Percentiles rank a stretch among this genome's conserved stretches.
These are phyloP conservation scores for Parnassius smintheus DNA, from an alignment of 2,888 invertebrate genomes.

Conservation along the genomic window DNA sequence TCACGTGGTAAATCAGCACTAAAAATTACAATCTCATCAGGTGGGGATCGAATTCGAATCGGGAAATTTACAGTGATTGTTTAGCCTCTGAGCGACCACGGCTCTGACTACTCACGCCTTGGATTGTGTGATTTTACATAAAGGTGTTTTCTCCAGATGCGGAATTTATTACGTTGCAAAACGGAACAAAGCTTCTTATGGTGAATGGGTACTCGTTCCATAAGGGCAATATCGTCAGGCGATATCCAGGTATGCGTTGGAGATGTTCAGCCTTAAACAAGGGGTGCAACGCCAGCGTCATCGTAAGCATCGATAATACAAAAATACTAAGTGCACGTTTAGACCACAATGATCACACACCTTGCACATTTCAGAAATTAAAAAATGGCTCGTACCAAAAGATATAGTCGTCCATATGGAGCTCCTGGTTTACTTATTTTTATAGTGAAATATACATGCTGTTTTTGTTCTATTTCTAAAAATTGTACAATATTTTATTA, in stretches of 20 bases:
- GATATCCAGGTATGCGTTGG: slow-evolving; percentile 31
- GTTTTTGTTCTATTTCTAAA: too few species aligned
- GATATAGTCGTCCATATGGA: background rate
- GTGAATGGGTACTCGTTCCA: slow-evolving; percentile 36
- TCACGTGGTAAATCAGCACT: too few species aligned
- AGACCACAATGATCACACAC: slow-evolving; percentile 1
- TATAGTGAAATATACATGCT: too few species aligned
- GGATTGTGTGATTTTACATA: too few species aligned
- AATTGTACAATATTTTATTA: too few species aligned
- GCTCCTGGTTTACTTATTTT: too few species aligned
- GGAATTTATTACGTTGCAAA: slow-evolving; percentile 29
- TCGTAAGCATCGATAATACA: background rate
- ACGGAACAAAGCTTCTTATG: slow-evolving; percentile 29
- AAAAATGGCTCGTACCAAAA: slow-evolving; percentile 9
- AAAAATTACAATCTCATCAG: too few species aligned
- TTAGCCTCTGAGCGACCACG: too few species aligned
- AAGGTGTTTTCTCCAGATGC: slow-evolving; percentile 24
- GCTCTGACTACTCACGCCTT: too few species aligned
- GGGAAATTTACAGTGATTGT: too few species aligned
- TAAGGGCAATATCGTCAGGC: slow-evolving; percentile 27
- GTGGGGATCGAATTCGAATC: too few species aligned
- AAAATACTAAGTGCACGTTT: background rate
- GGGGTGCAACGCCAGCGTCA: slow-evolving; percentile 35
- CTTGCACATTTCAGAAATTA: slow-evolving; percentile 2
- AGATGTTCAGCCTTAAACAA: slow-evolving; percentile 34